Evolutionary conservation across 2,797 vertebrate genomes (phyloP).

Genomic region (Liparis tanakae): DNA sequence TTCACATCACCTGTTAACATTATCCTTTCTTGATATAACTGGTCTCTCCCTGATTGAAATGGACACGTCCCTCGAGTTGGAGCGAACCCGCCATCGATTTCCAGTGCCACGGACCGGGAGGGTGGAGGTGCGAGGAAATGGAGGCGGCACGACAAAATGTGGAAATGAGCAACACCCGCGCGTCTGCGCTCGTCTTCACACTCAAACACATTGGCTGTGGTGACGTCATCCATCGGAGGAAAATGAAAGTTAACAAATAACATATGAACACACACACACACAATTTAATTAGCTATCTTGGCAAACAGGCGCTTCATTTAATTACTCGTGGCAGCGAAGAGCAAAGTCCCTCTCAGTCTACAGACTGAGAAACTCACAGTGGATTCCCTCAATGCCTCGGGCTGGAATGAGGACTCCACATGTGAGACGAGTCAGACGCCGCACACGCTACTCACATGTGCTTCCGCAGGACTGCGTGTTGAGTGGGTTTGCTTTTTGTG

Average conservation of each 20-base stretch:
- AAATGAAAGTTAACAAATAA: background rate
- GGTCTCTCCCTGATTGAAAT: background rate
- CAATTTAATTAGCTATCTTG: conserved; percentile 81
- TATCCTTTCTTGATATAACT: too few species aligned
- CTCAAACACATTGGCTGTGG: conserved; percentile 18
- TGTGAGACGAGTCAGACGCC: conserved; percentile 37
- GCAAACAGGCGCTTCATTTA: conserved; percentile 75
- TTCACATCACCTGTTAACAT: too few species aligned
- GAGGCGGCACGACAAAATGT: too few species aligned
- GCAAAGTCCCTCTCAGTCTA: conserved; percentile 59
- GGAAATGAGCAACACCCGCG: too few species aligned
- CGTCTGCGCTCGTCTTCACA: conserved; percentile 30
- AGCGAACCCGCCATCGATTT: too few species aligned
- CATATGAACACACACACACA: background rate
- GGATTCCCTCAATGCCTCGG: conserved; percentile 59
- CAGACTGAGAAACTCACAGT: conserved; percentile 57
- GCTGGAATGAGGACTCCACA: conserved; percentile 4
- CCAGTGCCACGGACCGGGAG: too few species aligned
- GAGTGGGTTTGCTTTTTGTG: conserved; percentile 16
- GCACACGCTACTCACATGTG: conserved; percentile 15
- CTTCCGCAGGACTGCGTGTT: conserved; percentile 14
- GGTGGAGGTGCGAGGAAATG: too few species aligned
- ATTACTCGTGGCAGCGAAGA: conserved; percentile 73
- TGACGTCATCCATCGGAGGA: background rate
- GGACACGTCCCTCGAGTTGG: too few species aligned